A percentile compares a stretch with the other conserved stretches of the same genome.
These are phyloP conservation scores for Protomyctophum bolini DNA, from an alignment of 2,113 vertebrate genomes.

Conservation along the genomic window DNA sequence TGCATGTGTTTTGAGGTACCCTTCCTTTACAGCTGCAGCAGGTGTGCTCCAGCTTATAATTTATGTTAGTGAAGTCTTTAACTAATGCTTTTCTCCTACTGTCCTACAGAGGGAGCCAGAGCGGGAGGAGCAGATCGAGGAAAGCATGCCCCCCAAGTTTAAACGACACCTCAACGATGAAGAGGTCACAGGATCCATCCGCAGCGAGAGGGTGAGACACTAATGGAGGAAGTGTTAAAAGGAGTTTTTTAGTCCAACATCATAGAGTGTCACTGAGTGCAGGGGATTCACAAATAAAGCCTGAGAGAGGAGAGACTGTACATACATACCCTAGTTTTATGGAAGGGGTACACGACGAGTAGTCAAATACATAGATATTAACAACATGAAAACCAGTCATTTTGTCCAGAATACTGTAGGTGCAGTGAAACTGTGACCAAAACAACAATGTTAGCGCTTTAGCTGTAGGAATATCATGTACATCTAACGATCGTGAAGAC, in stretches of 20 bases:
- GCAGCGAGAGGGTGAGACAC: constrained; percentile 92
- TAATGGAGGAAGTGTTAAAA: background rate
- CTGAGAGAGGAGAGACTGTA: background rate
- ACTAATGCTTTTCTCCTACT: constrained; percentile 17
- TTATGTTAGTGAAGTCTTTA: background rate
- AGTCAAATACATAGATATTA: no score
- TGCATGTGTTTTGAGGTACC: background rate
- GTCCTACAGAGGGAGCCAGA: constrained; percentile 80
- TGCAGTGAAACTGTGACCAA: no score
- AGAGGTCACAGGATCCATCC: constrained; percentile 94
- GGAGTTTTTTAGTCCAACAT: background rate
- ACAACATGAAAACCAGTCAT: no score
- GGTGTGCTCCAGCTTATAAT: background rate
- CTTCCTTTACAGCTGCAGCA: background rate
- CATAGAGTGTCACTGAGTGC: background rate
- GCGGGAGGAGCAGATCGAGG: constrained; percentile 78
- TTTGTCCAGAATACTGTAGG: no score
- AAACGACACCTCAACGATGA: constrained; percentile 97
- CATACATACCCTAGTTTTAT: no score
- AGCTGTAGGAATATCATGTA: no score
- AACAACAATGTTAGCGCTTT: no score
- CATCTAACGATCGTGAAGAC: no score
- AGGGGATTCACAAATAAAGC: no score
- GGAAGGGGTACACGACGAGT: no score
- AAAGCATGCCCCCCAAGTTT: constrained; percentile 96